A percentile compares a stretch with the other conserved stretches of the same genome.
phyloP scores from a whole-genome alignment of 2,888 invertebrate species.

The Philereme vetulata region DNA sequence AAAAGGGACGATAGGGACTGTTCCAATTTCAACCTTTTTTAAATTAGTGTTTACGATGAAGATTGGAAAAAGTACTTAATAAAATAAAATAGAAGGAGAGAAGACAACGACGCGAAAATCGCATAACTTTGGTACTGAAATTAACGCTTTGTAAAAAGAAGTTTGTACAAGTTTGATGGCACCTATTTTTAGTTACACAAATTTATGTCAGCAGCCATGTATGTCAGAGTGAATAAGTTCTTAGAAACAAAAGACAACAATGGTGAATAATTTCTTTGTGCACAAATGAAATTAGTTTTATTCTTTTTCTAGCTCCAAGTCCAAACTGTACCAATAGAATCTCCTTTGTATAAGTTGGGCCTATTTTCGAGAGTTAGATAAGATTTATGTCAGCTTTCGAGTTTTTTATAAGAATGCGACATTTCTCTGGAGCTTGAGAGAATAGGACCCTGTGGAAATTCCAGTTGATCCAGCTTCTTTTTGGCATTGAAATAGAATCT shows the following conservation, averaged over 20 bases:
- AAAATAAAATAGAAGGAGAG: background rate
- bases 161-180: background rate
- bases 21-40: slow-evolving; percentile 48
- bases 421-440: background rate
- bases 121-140: background rate
- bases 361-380: no score
- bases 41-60: slow-evolving; percentile 39
- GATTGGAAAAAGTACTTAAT: slow-evolving; percentile 10
- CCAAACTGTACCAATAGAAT: slow-evolving; percentile 1
- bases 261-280: slow-evolving; percentile 10
- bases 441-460: slow-evolving; percentile 12
- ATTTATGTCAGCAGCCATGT: background rate
- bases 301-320: slow-evolving; percentile 7
- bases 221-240: background rate
- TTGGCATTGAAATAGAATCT: slow-evolving; percentile 19
- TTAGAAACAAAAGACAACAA: slow-evolving; percentile 4
- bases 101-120: background rate
- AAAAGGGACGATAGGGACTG: slow-evolving; percentile 49
- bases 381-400: no score
- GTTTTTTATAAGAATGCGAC: background rate
- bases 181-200: background rate
- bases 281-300: slow-evolving; percentile 18
- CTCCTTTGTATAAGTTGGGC: no score
- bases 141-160: slow-evolving; percentile 3
- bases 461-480: slow-evolving; percentile 21